Evolutionary conservation across 2,888 invertebrate genomes (phyloP).

Genomic region (Heteromurus nitidus): DNA sequence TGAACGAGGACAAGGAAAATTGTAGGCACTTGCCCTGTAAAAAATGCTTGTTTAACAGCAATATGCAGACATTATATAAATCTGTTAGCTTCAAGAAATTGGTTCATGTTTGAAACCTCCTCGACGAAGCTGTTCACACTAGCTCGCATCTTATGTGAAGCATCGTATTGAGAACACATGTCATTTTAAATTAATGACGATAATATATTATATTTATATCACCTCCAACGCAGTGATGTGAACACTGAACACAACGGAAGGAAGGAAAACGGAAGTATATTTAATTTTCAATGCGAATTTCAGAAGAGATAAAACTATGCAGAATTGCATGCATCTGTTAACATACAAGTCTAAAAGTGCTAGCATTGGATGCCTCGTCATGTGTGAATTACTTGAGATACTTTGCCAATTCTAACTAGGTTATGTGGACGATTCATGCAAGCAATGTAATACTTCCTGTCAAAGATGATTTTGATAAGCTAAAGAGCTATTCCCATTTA

Average conservation of each 20-base stretch:
- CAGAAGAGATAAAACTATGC: neutral
- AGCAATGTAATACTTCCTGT: neutral
- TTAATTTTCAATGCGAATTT: neutral
- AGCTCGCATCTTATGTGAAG: neutral
- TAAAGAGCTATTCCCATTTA: neutral
- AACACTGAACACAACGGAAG: neutral
- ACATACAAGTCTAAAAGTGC: neutral
- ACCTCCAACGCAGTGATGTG: neutral
- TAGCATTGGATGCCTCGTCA: neutral
- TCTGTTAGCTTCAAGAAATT: neutral
- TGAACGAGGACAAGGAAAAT: slow-evolving; percentile 22
- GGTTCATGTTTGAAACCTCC: neutral
- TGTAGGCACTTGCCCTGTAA: neutral
- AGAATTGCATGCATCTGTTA: neutral
- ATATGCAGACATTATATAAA: neutral
- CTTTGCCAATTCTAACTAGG: too few relatives aligned
- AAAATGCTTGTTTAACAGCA: neutral
- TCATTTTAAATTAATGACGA: neutral
- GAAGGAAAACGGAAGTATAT: slow-evolving; percentile 8
- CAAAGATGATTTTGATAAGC: neutral
- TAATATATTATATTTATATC: neutral
- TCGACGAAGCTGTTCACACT: neutral
- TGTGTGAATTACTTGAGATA: neutral
- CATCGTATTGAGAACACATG: neutral
- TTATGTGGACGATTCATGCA: neutral